Evolutionary conservation across 2,888 invertebrate species (phyloP).

Genomic region (Phalera bucephala): DNA sequence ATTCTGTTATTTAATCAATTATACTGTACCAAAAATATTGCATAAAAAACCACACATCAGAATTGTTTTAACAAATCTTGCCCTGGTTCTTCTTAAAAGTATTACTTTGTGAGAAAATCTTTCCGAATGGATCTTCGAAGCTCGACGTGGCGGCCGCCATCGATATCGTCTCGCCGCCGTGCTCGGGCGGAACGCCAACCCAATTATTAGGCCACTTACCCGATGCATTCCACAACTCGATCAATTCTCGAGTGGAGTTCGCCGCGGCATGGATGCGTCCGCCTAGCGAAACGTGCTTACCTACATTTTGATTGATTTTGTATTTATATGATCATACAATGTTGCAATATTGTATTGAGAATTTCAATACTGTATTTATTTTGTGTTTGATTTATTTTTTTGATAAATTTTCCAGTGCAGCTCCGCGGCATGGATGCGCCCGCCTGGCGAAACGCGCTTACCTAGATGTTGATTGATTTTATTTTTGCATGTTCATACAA

Average conservation of each 20-base stretch:
- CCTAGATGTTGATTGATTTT: conserved; percentile 25
- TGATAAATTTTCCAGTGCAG: conserved; percentile 44
- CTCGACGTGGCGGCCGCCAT: conserved; percentile 5
- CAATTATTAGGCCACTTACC: conserved; percentile 56
- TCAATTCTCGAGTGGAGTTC: conserved; percentile 42
- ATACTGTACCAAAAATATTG: no score
- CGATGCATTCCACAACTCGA: conserved; percentile 50
- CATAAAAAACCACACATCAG: no score
- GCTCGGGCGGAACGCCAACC: conserved; percentile 35
- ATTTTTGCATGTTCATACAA: no score
- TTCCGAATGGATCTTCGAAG: background rate
- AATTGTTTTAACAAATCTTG: no score
- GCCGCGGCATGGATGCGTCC: conserved; percentile 18
- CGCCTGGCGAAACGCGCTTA: conserved; percentile 17
- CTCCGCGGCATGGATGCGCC: conserved; percentile 22
- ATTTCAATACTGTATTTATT: no score
- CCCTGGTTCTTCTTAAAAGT: no score
- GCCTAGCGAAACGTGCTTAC: conserved; percentile 17
- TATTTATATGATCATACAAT: no score
- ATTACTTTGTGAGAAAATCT: background rate
- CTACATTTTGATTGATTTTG: conserved; percentile 24
- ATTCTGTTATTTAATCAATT: no score
- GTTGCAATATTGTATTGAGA: no score
- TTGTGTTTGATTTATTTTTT: no score
- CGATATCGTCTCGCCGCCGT: conserved; percentile 25